phyloP scores from a whole-genome alignment of 2,113 vertebrate species.

The Gracilinanus agilis region DNA sequence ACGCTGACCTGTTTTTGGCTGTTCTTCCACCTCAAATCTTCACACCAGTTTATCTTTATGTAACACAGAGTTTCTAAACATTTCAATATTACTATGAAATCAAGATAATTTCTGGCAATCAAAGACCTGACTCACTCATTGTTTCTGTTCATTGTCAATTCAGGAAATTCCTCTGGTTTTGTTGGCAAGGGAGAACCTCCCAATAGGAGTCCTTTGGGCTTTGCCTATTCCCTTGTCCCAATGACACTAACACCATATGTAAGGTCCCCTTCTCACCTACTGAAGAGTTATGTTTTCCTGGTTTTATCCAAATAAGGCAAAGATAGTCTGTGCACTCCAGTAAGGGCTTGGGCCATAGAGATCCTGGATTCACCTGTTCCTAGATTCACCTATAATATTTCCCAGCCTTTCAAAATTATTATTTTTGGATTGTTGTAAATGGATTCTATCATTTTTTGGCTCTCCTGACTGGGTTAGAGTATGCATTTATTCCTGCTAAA shows the following conservation, averaged over 20 bases:
- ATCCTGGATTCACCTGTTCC: background rate
- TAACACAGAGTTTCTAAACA: slow-evolving; percentile 75
- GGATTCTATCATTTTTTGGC: background rate
- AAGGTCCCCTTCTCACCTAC: slow-evolving; percentile 72
- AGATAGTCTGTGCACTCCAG: background rate
- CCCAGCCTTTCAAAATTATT: background rate
- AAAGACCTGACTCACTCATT: slow-evolving; percentile 79
- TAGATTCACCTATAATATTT: background rate
- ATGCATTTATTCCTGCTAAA: background rate
- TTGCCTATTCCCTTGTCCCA: slow-evolving; percentile 31
- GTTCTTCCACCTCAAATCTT: slow-evolving; percentile 45
- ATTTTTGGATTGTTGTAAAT: slow-evolving; percentile 20
- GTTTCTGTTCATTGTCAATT: slow-evolving; percentile 80
- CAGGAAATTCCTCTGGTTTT: slow-evolving; percentile 84
- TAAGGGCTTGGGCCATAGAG: background rate
- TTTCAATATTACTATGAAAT: slow-evolving; percentile 74
- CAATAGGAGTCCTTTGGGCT: slow-evolving; percentile 68
- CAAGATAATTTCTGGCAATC: slow-evolving; percentile 81
- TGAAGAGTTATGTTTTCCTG: slow-evolving; percentile 56
- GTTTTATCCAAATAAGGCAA: slow-evolving; percentile 55
- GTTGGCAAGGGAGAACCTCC: slow-evolving; percentile 75
- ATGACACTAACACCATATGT: slow-evolving; percentile 69
- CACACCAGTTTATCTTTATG: slow-evolving; percentile 72
- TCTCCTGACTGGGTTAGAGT: background rate
- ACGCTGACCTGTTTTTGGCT: slow-evolving; percentile 53